These are phyloP conservation scores for Capromys pilorides DNA, from an alignment of 2,797 vertebrate genomes.

Conservation along the genomic window DNA sequence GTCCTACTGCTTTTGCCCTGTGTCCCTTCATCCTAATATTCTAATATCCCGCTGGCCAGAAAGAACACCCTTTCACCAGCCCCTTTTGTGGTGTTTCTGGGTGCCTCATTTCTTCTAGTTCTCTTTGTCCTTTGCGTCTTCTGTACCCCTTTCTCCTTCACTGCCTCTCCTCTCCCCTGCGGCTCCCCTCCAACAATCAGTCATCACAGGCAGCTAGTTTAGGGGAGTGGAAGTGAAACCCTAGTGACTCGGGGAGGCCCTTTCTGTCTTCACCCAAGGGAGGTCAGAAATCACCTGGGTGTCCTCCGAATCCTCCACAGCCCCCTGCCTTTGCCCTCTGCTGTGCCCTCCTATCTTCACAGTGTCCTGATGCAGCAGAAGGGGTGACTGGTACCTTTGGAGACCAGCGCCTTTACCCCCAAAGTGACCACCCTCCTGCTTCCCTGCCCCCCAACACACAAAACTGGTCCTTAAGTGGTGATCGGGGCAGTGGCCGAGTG, in stretches of 20 bases:
- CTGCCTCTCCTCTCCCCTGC: no score
- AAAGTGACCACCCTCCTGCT: no score
- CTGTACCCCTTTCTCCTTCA: accelerated
- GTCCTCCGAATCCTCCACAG: background rate
- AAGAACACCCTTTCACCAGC: accelerated
- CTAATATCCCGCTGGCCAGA: background rate
- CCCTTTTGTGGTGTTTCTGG: background rate
- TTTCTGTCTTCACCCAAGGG: background rate
- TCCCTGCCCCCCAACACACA: background rate
- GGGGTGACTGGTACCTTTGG: background rate
- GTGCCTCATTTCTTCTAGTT: background rate
- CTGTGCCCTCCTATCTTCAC: background rate
- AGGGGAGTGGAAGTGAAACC: background rate
- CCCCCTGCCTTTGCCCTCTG: background rate
- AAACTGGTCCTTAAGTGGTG: background rate
- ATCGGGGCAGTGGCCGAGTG: conserved; percentile 41
- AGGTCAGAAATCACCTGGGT: background rate
- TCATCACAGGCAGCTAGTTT: background rate
- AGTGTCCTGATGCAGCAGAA: background rate
- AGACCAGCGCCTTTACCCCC: background rate
- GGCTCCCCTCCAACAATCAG: background rate
- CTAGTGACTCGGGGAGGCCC: background rate
- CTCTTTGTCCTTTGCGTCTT: background rate
- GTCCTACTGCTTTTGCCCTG: background rate
- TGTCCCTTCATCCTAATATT: background rate